Percentiles rank a stretch among this genome's conserved stretches.
Evolutionary conservation across 2,113 vertebrate genomes (phyloP).

Genomic region (Festucalex cinctus): DNA sequence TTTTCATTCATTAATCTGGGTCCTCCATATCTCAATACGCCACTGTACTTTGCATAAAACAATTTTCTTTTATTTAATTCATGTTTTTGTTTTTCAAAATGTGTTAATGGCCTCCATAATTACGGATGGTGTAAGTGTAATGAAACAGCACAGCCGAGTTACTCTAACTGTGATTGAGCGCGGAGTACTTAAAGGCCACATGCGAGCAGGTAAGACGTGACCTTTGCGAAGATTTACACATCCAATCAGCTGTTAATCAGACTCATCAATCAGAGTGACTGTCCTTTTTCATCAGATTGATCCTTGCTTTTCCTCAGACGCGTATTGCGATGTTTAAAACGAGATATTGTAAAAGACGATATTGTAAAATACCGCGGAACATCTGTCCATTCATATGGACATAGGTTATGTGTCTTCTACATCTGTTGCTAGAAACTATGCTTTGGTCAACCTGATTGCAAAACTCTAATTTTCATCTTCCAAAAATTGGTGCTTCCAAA

Average conservation of each 20-base stretch:
- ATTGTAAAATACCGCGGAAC: no score
- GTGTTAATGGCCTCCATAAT: background rate
- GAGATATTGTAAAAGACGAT: no score
- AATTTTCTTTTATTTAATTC: background rate
- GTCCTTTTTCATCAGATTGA: constrained; percentile 4
- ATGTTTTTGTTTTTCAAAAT: background rate
- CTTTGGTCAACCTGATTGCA: no score
- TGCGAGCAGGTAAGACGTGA: constrained; percentile 31
- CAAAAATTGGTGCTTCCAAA: no score
- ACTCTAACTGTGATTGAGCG: constrained; percentile 16
- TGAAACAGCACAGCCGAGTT: constrained; percentile 1
- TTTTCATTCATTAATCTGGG: no score
- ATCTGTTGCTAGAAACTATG: no score
- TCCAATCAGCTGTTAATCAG: constrained; percentile 35
- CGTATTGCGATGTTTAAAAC: no score
- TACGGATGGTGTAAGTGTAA: background rate
- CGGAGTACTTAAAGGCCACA: constrained; percentile 21
- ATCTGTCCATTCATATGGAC: no score
- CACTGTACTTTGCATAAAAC: no score
- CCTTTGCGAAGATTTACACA: constrained; percentile 45
- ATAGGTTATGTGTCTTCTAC: no score
- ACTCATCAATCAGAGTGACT: constrained; percentile 30
- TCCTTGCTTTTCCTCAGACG: background rate
- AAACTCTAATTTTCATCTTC: no score
- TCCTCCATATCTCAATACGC: no score